phyloP scores from a whole-genome alignment of 2,113 vertebrate genomes.

The Emydocephalus ijimae region DNA sequence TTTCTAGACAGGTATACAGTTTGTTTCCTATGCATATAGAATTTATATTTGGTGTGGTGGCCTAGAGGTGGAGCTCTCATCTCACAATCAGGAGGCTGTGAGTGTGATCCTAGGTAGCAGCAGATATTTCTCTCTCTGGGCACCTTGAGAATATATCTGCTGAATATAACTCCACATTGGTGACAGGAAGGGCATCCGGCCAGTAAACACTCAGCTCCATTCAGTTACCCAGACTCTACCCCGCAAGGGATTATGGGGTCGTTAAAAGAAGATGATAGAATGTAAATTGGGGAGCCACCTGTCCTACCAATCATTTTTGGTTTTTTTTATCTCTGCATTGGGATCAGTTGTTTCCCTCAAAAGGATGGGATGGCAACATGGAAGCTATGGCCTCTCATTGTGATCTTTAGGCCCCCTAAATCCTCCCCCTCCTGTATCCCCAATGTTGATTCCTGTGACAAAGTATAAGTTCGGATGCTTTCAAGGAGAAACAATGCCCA shows the following conservation, averaged over 20 bases:
- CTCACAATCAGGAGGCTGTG: no score
- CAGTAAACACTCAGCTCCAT: no score
- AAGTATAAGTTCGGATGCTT: not conserved
- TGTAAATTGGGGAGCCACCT: not conserved
- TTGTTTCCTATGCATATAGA: not conserved
- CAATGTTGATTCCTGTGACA: not conserved
- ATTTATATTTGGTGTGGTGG: not conserved
- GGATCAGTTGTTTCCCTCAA: not conserved
- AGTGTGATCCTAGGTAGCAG: no score
- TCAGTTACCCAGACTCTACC: no score
- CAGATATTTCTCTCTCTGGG: no score
- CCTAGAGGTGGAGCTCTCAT: no score
- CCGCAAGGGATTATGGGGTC: no score
- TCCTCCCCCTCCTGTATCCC: not conserved
- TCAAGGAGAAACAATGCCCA: not conserved
- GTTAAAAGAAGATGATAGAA: not conserved
- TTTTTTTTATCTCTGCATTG: not conserved
- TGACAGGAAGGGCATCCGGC: no score
- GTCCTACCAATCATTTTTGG: not conserved
- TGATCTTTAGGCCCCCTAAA: not conserved
- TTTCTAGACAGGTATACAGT: not conserved
- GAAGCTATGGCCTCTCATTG: not conserved
- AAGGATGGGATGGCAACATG: not conserved
- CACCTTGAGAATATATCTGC: no score
- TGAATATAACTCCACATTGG: no score